Evolutionary conservation across 2,888 invertebrate genomes (phyloP), one percentile per base, ranked within the genome.

Genomic region (Ophion obscuratus): DNA sequence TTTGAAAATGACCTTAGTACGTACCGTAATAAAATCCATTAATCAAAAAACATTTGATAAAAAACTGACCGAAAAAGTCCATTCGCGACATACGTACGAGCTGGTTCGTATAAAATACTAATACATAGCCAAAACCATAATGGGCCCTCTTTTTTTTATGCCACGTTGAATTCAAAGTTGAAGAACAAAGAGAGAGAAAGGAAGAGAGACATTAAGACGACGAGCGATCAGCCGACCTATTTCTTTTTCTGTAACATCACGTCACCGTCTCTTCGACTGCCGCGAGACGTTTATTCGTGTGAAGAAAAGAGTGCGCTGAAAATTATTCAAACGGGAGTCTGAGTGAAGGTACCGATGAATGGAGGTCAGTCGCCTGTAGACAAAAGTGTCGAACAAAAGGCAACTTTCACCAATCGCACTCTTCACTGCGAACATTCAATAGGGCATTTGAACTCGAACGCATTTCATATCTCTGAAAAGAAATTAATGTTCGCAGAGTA

Each of bases 381-480:
- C 53, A 77, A 7, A 40, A 62, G 70, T 53, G 36, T 82, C 71
- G 82, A 82, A 75, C 75, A 76, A 76, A 70, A 75, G 70, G 47
- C 10, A 75, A 75, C 81, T 81, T 81, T 81, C 81, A 68, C 81
- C 81, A 61, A 75, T 68, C 67, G 61, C 36, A 47, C 47, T 47
- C 67, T 67, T 31, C 47, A 11, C 20, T 68, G 17, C 40, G 61
- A 44, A 68, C 47, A 44, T 78, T 70, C 62, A 76, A 76, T 53
- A 62, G 24, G 61, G n/a, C 64, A 64, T 62, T 44, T n/a, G 62
- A 75, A 76, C 47, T 24, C 17, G 17, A 47, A 27, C 2, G 14
- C 1, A 40, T 20, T 36, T n/a, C 20, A n/a, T 61, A 61, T 68
- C 61, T 44, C 62, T 10, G 57, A 57, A 64, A 40, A 31, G 59